Base-by-base conservation (phyloP, 2,888 invertebrate species). In the Sialis lutaria region DNA sequence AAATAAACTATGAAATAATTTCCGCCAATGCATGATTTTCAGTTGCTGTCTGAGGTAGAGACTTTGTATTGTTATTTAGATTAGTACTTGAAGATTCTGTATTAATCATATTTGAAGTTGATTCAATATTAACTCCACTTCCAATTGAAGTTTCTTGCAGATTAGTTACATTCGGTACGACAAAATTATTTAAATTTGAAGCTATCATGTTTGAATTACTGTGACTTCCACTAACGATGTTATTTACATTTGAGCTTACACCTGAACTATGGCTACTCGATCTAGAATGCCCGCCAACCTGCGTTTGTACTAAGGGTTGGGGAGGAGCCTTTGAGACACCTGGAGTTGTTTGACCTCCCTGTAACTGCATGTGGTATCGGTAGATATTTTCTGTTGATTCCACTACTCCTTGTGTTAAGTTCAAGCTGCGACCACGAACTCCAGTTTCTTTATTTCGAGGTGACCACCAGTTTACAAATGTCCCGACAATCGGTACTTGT, bases 391-490 rank as follows among this genome's bases (percentile, higher is more conserved):
- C 80, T 0, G 88, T 89, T 53, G 83, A 83, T 57, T 82, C 82
- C 8, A 88, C 81, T 43, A 86, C 82, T 42, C 88, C 88, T 70
- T 72, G 69, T 33, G 73, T 70, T 60, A 91, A 68, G 65, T 89
- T 85, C 52, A 91, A 74, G 64, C 80, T 88, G 59, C 89, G 73
- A 43, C 88, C 95, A 63, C 75, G 82, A 54, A 81, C 84, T 54
- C 80, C 85, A 6, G 78, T 70, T 54, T 85, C 83, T 59, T 82
- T 86, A 30, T 48, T 51, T 33, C 39, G 40, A 6, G 95, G 96
- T 44, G 90, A 86, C 87, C 90, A 93, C 96, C 96, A 97, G 68
- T 92, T 91, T 45, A 95, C 83, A 48, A 97, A 78, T 22, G 88
- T 82, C 0, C 95, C 90, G 49, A 97, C 89, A 3, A 96, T 85